A percentile compares a stretch with the other conserved stretches of the same genome.
Evolutionary conservation across 2,797 vertebrate species (phyloP).

Genomic region (Rhinella marina): DNA sequence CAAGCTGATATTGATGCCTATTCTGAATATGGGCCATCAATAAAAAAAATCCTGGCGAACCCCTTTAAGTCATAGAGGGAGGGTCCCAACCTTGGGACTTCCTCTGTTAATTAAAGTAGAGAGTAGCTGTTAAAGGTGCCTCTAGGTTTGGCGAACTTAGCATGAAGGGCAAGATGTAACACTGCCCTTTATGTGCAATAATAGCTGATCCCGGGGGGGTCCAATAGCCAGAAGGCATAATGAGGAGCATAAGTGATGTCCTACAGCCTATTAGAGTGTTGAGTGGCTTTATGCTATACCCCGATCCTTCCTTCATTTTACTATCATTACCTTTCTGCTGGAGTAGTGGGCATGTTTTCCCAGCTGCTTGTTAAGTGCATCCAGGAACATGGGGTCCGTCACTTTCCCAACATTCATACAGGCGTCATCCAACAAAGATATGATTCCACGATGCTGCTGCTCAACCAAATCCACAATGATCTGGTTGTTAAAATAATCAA

Average conservation of each 20-base stretch:
- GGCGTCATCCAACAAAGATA: conserved; percentile 93
- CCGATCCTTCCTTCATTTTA: neutral
- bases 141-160: neutral
- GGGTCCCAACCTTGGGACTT: neutral
- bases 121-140: neutral
- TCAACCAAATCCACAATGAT: conserved; percentile 97
- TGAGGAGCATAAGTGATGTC: no score
- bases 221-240: no score
- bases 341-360: conserved; percentile 93
- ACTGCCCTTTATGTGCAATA: no score
- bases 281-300: no score
- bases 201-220: no score
- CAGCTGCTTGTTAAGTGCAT: conserved; percentile 91
- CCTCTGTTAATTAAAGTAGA: neutral
- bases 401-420: conserved; percentile 98
- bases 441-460: conserved; percentile 97
- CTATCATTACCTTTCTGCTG: conserved; percentile 89
- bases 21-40: no score
- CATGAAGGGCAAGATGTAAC: no score
- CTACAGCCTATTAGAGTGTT: no score
- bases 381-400: conserved; percentile 94
- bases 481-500: conserved; percentile 99
- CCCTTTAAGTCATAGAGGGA: neutral
- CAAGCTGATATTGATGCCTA: no score
- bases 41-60: no score